Conservation (phyloP, 2,797 vertebrate genomes). For the Buceros bicornis region DNA sequence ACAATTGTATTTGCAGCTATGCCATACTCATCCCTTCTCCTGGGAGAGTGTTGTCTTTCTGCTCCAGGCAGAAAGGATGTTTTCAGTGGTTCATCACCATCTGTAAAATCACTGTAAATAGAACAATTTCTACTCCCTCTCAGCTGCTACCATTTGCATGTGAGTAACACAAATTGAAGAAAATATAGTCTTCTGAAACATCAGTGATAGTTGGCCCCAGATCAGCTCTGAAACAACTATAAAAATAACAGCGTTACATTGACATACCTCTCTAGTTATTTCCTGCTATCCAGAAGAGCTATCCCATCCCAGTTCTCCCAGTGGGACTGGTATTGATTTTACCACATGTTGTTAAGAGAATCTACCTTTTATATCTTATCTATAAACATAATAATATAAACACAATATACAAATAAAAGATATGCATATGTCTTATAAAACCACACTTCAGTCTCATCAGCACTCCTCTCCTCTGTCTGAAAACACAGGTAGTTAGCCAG, state of each 20-base stretch:
- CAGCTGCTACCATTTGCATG: neutral
- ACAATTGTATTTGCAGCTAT: conserved; percentile 21
- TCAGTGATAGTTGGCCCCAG: fast-evolving
- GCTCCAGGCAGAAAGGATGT: neutral
- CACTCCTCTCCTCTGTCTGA: neutral
- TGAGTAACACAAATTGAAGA: neutral
- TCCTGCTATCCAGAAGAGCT: neutral
- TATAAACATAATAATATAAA: neutral
- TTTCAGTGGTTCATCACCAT: neutral
- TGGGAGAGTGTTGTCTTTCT: neutral
- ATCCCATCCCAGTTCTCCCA: fast-evolving
- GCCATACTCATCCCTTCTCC: neutral
- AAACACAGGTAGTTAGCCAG: neutral
- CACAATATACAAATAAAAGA: neutral
- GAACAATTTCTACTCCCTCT: neutral
- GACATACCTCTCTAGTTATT: neutral
- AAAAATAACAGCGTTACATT: neutral
- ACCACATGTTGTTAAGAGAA: neutral
- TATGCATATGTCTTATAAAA: neutral
- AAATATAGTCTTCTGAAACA: neutral
- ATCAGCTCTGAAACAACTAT: neutral
- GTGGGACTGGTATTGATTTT: neutral
- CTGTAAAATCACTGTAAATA: neutral
- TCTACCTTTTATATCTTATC: neutral
- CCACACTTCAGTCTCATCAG: neutral